Evolutionary conservation across 1,140 invertebrate genomes (phyloP).

Genomic region (Habropoda laboriosa): DNA sequence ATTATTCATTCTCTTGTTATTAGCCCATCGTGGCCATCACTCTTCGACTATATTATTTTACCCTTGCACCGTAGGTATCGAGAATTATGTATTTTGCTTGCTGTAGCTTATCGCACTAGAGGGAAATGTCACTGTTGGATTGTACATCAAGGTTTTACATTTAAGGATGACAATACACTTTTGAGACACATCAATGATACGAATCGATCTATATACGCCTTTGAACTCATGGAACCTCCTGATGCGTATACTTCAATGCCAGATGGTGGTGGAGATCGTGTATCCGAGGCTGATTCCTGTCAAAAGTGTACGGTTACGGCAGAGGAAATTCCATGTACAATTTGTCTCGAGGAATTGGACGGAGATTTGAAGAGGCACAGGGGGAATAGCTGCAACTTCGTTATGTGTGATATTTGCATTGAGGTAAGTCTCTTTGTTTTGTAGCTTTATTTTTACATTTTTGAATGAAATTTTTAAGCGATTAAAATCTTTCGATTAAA

Average conservation of each 20-base stretch:
- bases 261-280: constrained; percentile 66
- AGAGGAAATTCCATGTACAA: constrained; percentile 81
- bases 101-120: constrained; percentile 63
- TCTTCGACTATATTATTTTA: constrained; percentile 59
- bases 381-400: constrained; percentile 82
- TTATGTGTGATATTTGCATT: constrained; percentile 85
- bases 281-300: constrained; percentile 64
- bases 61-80: constrained; percentile 63
- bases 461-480: neutral
- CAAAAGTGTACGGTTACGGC: constrained; percentile 65
- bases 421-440: constrained; percentile 79
- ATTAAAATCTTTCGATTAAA: neutral
- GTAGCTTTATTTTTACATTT: neutral
- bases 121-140: constrained; percentile 58
- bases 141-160: constrained; percentile 69
- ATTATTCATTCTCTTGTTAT: constrained; percentile 12
- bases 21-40: constrained; percentile 19
- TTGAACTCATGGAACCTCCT: constrained; percentile 80
- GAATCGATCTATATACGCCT: constrained; percentile 83
- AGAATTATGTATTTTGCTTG: constrained; percentile 60
- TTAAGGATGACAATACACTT: constrained; percentile 84
- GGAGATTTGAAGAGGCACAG: constrained; percentile 83
- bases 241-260: constrained; percentile 66
- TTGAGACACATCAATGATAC: constrained; percentile 83
- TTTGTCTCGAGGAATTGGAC: constrained; percentile 86